Percentiles rank a stretch among this genome's conserved stretches.
Conservation (phyloP, 2,888 invertebrate genomes). For the Heliconius charithonia region DNA sequence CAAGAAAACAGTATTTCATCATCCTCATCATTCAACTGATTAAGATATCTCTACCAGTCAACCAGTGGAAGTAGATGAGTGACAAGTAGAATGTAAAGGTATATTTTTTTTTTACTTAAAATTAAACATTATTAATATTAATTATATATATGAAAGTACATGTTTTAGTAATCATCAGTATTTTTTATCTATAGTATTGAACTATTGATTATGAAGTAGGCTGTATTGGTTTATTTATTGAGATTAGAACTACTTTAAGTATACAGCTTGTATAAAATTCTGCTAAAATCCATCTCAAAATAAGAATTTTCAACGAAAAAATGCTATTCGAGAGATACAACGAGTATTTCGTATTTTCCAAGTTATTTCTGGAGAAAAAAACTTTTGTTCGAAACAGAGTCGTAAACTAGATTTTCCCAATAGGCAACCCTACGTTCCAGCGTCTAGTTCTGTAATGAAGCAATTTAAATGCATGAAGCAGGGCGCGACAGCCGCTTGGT, state of each 20-base stretch:
- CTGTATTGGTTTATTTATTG: neutral
- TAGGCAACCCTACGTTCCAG: constrained; percentile 76
- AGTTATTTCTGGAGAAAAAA: constrained; percentile 48
- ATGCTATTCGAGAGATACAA: constrained; percentile 3
- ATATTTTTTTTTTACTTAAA: too few relatives aligned
- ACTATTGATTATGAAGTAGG: neutral
- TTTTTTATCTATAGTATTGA: neutral
- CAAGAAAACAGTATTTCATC: too few relatives aligned
- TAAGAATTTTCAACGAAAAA: neutral
- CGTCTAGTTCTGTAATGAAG: constrained; percentile 84
- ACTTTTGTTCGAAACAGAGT: constrained; percentile 50
- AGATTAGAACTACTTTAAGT: neutral
- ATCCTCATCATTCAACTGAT: too few relatives aligned
- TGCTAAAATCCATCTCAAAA: neutral
- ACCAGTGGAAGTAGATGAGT: too few relatives aligned
- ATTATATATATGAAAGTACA: too few relatives aligned
- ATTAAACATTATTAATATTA: too few relatives aligned
- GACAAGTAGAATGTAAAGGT: too few relatives aligned
- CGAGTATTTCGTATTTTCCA: constrained; percentile 21
- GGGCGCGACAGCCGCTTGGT: constrained; percentile 80
- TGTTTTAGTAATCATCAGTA: neutral
- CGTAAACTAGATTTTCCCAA: constrained; percentile 60
- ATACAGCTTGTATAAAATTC: neutral
- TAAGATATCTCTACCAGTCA: neutral
- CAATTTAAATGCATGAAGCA: constrained; percentile 85